These are phyloP conservation scores for Pachycephus smyrnensis DNA, from an alignment of 2,888 invertebrate species.

Conservation along the genomic window DNA sequence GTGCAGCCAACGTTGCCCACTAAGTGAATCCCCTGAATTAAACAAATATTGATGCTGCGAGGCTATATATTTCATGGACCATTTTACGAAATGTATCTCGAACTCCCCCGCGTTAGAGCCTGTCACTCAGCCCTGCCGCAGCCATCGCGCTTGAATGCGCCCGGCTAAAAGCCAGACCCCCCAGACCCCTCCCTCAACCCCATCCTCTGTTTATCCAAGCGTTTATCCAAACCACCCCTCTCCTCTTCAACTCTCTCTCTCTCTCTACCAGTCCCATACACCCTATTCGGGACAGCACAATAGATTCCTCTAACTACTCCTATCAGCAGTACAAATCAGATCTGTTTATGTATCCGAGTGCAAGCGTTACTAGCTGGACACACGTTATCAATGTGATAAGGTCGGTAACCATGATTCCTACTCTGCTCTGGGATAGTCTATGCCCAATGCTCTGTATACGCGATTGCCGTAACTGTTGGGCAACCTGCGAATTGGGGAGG, in stretches of 20 bases:
- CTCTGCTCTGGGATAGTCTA: background rate
- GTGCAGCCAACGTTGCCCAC: background rate
- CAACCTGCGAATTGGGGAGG: background rate
- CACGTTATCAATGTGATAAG: conserved; percentile 12
- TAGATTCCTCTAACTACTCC: conserved; percentile 58
- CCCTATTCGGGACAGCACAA: conserved; percentile 48
- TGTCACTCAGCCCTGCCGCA: conserved; percentile 36
- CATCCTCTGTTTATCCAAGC: conserved; percentile 13
- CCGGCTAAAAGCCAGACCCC: conserved; percentile 47
- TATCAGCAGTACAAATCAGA: conserved; percentile 53
- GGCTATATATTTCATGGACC: conserved; percentile 41
- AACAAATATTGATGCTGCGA: conserved; percentile 41
- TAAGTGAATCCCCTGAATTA: conserved; percentile 32
- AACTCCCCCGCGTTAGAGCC: conserved; percentile 6
- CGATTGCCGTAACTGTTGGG: background rate
- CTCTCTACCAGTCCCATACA: conserved; percentile 16
- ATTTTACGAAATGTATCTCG: conserved; percentile 43
- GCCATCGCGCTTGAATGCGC: conserved; percentile 51
- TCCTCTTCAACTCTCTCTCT: background rate
- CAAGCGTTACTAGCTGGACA: conserved; percentile 57
- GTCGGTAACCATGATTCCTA: background rate
- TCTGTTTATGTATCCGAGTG: conserved; percentile 59
- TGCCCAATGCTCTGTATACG: background rate
- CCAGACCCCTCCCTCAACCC: conserved; percentile 11
- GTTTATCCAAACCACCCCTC: conserved; percentile 2